A percentile compares a stretch with the other conserved stretches of the same genome.
Conservation (phyloP, 2,797 vertebrate species). For the Muraenolepis orangiensis region DNA sequence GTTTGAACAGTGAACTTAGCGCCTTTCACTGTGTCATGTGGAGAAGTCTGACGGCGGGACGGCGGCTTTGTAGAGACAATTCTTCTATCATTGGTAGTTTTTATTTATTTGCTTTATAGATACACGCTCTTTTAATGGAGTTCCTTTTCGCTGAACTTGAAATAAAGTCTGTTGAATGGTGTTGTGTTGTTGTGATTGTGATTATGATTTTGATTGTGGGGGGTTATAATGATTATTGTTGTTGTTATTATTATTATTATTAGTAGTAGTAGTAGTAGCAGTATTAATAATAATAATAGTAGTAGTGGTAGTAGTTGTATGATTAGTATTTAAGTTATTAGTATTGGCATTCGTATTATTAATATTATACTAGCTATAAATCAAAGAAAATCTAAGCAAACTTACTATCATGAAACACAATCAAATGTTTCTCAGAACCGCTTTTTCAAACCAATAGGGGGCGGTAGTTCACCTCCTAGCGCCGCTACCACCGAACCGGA, state of each 20-base stretch:
- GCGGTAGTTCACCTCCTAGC: not conserved
- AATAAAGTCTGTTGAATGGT: conserved; percentile 81
- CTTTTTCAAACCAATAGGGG: not conserved
- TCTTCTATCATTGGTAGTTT: conserved; percentile 75
- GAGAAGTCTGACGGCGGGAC: conserved; percentile 65
- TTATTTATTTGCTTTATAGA: conserved; percentile 77
- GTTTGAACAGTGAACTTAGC: conserved; percentile 69
- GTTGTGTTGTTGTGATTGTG: conserved; percentile 10
- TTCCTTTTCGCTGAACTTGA: conserved; percentile 72
- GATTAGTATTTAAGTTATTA: not conserved
- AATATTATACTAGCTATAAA: not conserved
- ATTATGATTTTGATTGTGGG: too few species aligned
- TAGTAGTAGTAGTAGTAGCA: too few species aligned
- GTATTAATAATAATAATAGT: too few species aligned
- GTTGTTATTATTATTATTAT: conserved; percentile 1
- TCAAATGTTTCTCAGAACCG: not conserved
- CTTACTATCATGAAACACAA: too few species aligned
- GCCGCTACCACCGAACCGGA: not conserved
- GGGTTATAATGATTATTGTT: too few species aligned
- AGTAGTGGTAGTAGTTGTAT: too few species aligned
- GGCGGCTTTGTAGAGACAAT: conserved; percentile 73
- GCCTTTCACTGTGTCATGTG: conserved; percentile 70
- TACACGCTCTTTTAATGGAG: conserved; percentile 71
- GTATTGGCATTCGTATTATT: not conserved
- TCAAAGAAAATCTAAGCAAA: not conserved